These are phyloP conservation scores for Tenualosa thibaudeaui DNA, from an alignment of 2,797 vertebrate species.

Conservation along the genomic window DNA sequence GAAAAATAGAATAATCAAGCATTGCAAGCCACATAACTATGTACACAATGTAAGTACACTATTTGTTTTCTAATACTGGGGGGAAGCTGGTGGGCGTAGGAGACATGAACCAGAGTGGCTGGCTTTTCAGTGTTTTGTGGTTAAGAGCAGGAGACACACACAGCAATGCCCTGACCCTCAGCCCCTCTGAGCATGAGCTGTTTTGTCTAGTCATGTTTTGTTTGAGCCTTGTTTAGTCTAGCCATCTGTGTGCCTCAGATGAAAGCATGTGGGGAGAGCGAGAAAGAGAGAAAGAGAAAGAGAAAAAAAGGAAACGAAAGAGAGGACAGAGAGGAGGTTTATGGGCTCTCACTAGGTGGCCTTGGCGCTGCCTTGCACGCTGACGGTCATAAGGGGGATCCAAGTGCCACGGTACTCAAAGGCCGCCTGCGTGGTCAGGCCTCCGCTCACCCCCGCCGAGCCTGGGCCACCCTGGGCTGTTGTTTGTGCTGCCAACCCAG, in stretches of 20 bases:
- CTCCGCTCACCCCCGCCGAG: conserved; percentile 76
- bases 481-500: conserved; percentile 72
- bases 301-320: background rate
- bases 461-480: conserved; percentile 79
- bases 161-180: background rate
- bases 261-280: background rate
- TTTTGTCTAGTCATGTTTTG: background rate
- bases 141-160: conserved; percentile 1
- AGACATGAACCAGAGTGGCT: background rate
- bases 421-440: conserved; percentile 87
- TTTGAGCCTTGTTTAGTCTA: background rate
- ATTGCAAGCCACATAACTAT: background rate
- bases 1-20: background rate
- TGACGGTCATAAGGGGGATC: conserved; percentile 94
- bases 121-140: background rate
- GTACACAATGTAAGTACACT: background rate
- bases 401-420: conserved; percentile 98
- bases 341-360: conserved; percentile 89
- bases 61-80: background rate
- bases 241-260: background rate
- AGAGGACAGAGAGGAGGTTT: background rate
- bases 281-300: background rate
- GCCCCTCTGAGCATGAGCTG: background rate
- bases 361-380: conserved; percentile 95
- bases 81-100: background rate